Evolutionary conservation across 2,797 vertebrate genomes (phyloP).

Genomic region (Lutjanus argentimaculatus): DNA sequence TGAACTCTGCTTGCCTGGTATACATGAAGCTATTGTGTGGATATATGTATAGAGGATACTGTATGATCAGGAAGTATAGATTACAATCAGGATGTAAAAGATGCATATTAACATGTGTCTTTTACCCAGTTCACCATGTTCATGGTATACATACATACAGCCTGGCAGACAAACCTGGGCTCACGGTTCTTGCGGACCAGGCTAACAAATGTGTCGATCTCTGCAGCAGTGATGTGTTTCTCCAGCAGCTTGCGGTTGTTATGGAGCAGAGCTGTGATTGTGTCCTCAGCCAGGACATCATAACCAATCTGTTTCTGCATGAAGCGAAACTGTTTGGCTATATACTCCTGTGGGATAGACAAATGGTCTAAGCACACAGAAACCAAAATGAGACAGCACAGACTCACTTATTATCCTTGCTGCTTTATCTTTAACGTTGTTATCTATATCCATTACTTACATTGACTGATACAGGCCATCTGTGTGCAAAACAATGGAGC

Average conservation of each 20-base stretch:
- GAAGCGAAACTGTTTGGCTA: conserved; percentile 99
- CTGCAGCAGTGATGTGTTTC: conserved; percentile 98
- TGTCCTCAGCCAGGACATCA: conserved; percentile 97
- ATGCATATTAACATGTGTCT: not conserved
- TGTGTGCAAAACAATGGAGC: conserved; percentile 6
- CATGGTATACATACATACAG: not conserved
- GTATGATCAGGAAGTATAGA: not conserved
- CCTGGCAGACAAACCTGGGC: conserved; percentile 74
- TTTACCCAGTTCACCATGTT: not conserved
- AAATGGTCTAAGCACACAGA: conserved; percentile 24
- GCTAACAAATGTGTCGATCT: conserved; percentile 98
- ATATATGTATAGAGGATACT: not conserved
- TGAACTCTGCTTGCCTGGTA: not conserved
- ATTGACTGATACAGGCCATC: conserved; percentile 10
- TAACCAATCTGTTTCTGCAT: conserved; percentile 99
- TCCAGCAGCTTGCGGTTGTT: conserved; percentile 98
- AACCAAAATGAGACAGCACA: not conserved
- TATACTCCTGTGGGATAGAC: conserved; percentile 92
- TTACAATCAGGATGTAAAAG: conserved; percentile 1
- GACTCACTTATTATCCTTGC: not conserved
- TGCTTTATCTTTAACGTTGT: conserved; percentile 8
- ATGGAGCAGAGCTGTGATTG: conserved; percentile 96
- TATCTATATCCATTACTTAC: conserved; percentile 14
- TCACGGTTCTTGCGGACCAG: conserved; percentile 98
- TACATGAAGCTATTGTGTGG: not conserved